Base-by-base conservation (phyloP, 2,888 invertebrate species). In the Himalopsyche japonica region DNA sequence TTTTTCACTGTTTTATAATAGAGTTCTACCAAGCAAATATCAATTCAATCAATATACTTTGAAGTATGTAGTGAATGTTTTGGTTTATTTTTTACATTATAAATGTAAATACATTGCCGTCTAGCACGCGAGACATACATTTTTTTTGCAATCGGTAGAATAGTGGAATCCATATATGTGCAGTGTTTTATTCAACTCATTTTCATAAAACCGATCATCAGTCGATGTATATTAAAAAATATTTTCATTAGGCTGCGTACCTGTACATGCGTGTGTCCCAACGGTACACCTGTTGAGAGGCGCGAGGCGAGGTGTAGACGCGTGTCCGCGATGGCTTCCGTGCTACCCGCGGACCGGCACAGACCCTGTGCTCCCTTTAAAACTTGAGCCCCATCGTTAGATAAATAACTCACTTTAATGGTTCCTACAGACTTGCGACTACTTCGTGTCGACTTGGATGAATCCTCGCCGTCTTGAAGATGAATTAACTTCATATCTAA, bases 291-390 rank as follows among this genome's bases (percentile, higher is more conserved):
- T 70, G 70, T 70, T 70, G 70, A 70, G 70, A 70, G 70, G 70
- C 27, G 30, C 70, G 70, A 70, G 70, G 70, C 30, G 27, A 27
- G 70, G 70, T 70, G 70, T 70, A 70, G 70, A 70, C 70, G 80
- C 80, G 80, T 80, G 80, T 34, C 49, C 15, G 80, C 49, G 24
- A 80, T 80, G 30, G 80, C 32, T 34, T 57, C 80, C 80, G 80
- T 80, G 80, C 80, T 34, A 57, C 27, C 34, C 49, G 24, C 49
- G 8, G 48, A 57, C 80, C 20, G 80, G 57, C 32, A 80, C 80
- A n/a, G 57, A 34, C 48, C 47, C 27, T 27, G 27, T 30, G 70
- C 30, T 30, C 70, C 70, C 70, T 70, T 27, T 43, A 43, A 27
- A 27, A 70, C 30, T 70, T 47, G 82, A 78, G 70, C 37, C 32